Evolutionary conservation across 2,888 invertebrate genomes (phyloP).

Genomic region (Cryptocheilus praepositus): DNA sequence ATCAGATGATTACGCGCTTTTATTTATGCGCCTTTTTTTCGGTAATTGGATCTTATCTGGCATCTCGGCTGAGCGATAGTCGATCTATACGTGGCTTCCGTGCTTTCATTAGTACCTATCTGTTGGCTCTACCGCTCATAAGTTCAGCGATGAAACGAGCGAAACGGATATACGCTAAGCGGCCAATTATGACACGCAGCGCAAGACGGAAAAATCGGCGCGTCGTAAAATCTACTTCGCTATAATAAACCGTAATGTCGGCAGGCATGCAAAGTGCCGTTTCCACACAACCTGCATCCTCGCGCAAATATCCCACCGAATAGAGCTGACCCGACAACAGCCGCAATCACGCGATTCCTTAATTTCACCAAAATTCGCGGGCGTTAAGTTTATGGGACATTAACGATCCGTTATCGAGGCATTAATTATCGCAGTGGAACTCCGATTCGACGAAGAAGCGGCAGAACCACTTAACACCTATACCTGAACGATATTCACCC

Average conservation of each 20-base stretch:
- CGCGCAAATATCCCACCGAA: too few relatives aligned
- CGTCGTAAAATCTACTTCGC: neutral
- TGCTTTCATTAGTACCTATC: constrained; percentile 45
- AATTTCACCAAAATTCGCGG: neutral
- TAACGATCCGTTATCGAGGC: constrained; percentile 41
- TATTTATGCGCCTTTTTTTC: constrained; percentile 42
- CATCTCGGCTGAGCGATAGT: constrained; percentile 41
- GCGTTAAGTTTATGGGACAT: constrained; percentile 33
- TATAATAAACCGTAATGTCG: neutral
- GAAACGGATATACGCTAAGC: constrained; percentile 6
- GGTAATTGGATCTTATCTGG: constrained; percentile 50
- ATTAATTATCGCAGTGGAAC: constrained; percentile 48
- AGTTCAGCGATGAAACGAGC: constrained; percentile 39
- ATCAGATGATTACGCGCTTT: constrained; percentile 38
- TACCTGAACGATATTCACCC: constrained; percentile 47
- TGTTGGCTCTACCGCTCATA: constrained; percentile 36
- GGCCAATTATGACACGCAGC: neutral
- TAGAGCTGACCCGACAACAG: too few relatives aligned
- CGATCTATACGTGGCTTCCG: constrained; percentile 44
- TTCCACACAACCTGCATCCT: neutral
- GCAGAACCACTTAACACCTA: constrained; percentile 62
- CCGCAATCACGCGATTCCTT: neutral
- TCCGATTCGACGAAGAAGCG: constrained; percentile 55
- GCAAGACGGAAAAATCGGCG: constrained; percentile 1
- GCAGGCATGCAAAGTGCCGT: too few relatives aligned